Percentiles rank a stretch among this genome's conserved stretches.
Evolutionary conservation across 2,797 vertebrate species (phyloP).

Genomic region (Sebastes vulpes): DNA sequence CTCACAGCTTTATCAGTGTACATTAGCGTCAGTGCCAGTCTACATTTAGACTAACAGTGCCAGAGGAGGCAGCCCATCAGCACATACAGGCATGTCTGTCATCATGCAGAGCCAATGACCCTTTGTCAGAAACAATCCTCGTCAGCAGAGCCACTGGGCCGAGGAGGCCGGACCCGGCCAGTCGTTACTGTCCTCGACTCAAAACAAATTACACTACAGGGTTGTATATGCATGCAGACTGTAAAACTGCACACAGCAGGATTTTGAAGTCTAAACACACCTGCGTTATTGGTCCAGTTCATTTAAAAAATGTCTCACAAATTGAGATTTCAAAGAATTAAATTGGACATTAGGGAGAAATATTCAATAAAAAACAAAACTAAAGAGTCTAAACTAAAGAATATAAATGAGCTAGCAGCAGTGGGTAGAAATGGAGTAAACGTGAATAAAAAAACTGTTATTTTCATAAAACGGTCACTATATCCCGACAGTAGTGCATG

Average conservation of each 20-base stretch:
- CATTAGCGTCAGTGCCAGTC: conserved; percentile 82
- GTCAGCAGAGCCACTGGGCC: conserved; percentile 42
- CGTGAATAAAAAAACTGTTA: too few relatives aligned
- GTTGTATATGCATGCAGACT: background rate
- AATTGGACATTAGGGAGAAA: background rate
- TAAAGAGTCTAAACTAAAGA: background rate
- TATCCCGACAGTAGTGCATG: too few relatives aligned
- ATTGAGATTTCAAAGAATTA: background rate
- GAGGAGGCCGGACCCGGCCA: background rate
- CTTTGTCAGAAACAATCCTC: conserved; percentile 71
- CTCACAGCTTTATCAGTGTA: conserved; percentile 80
- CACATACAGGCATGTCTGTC: conserved; percentile 53
- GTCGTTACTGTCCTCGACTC: background rate
- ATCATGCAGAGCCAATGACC: conserved; percentile 59
- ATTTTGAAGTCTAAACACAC: background rate
- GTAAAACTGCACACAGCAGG: background rate
- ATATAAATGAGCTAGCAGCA: background rate
- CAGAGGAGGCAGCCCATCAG: conserved; percentile 71
- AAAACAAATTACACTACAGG: background rate
- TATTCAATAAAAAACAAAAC: background rate
- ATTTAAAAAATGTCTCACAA: background rate
- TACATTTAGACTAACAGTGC: conserved; percentile 70
- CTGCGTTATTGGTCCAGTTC: background rate
- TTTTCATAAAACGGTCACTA: too few relatives aligned
- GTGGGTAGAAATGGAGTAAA: too few relatives aligned